Evolutionary conservation across 2,888 invertebrate species (phyloP).

Genomic region (Adineta ricciae): DNA sequence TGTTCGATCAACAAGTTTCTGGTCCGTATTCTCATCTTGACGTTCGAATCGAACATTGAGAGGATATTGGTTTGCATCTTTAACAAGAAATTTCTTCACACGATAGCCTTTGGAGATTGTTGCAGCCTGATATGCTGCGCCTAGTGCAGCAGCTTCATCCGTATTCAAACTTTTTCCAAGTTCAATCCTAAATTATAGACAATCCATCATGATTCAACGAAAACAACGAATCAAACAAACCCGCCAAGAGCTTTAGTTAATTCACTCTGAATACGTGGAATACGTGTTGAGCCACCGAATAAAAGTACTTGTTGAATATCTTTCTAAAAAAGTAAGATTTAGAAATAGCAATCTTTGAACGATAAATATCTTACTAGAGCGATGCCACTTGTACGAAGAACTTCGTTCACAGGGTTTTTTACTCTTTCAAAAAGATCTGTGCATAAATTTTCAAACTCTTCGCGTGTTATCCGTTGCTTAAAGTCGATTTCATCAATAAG

Average conservation of each 20-base stretch:
- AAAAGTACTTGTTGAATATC: slow-evolving; percentile 64
- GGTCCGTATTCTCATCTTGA: slow-evolving; percentile 39
- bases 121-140: slow-evolving; percentile 88
- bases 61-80: slow-evolving; percentile 82
- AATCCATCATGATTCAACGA: background rate
- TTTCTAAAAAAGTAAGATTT: slow-evolving; percentile 41
- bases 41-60: slow-evolving; percentile 61
- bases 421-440: slow-evolving; percentile 69
- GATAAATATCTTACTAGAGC: background rate
- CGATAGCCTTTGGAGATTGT: slow-evolving; percentile 89
- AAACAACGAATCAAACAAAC: background rate
- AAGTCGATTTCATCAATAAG: slow-evolving; percentile 89
- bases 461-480: slow-evolving; percentile 62
- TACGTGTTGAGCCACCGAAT: slow-evolving; percentile 75
- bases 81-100: slow-evolving; percentile 82
- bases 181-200: slow-evolving; percentile 53
- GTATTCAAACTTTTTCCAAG: slow-evolving; percentile 86
- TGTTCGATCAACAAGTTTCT: background rate
- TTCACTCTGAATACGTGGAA: slow-evolving; percentile 72
- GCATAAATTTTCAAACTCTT: slow-evolving; percentile 72
- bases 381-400: slow-evolving; percentile 62
- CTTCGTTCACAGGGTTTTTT: slow-evolving; percentile 68
- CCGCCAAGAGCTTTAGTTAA: slow-evolving; percentile 57
- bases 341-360: background rate
- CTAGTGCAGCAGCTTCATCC: slow-evolving; percentile 85